Conservation (phyloP, 2,797 vertebrate genomes). For the Muscicapa striata region DNA sequence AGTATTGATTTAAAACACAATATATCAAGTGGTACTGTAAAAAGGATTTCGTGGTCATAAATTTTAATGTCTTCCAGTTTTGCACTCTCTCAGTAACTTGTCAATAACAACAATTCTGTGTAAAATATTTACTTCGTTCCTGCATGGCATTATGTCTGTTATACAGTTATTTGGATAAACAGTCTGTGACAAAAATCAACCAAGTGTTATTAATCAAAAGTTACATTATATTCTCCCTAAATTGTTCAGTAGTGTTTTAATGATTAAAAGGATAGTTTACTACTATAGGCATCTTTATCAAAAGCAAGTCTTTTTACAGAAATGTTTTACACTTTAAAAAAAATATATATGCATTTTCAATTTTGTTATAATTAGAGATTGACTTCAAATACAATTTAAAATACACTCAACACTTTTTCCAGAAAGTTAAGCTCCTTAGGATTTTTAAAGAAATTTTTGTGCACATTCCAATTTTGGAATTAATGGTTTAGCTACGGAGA, state of each 20-base stretch:
- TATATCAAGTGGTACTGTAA: constrained; percentile 78
- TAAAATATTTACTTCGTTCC: constrained; percentile 73
- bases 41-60: constrained; percentile 82
- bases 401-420: background rate
- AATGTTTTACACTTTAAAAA: background rate
- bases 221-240: constrained; percentile 11
- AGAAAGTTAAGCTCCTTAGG: constrained; percentile 8
- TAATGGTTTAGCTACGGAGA: background rate
- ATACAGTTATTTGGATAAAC: constrained; percentile 18
- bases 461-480: constrained; percentile 28
- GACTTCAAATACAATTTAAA: background rate
- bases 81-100: constrained; percentile 75
- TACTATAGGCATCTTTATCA: background rate
- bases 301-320: background rate
- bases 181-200: constrained; percentile 32
- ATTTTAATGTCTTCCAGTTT: constrained; percentile 81
- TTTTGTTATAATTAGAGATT: background rate
- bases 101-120: constrained; percentile 75
- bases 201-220: background rate
- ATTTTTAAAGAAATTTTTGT: constrained; percentile 51
- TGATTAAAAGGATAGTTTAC: background rate
- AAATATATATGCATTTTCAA: background rate
- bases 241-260: background rate
- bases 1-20: constrained; percentile 78
- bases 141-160: constrained; percentile 55